Base-by-base conservation (phyloP, 2,113 vertebrate species). In the Manacus vitellinus region DNA sequence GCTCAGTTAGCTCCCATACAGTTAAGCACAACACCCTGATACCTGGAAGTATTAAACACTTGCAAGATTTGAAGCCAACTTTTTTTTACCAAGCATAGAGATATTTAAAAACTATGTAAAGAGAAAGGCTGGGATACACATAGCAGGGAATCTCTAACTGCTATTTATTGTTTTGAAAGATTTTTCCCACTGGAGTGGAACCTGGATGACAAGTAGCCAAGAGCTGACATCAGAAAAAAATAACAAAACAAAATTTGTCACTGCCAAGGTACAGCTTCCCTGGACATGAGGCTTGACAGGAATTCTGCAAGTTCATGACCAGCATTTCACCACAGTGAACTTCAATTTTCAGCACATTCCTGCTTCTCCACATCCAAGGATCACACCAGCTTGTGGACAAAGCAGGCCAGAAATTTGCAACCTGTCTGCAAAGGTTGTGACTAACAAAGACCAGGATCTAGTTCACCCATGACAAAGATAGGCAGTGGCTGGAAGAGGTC, bases 311-410 rank as follows among this genome's bases (percentile, higher is more conserved):
- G 54, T 92, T 94, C 79, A 39, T 17, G 43, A 55, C 61, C 67
- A 79, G 46, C 58, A 30, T 85, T 82, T 94, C 79, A 82, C 44
- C 54, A 28, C 2, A 59, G 51, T 30, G 43, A 84, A 67, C 65
- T 84, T 86, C 25, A 4, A 1, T 61, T 92, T 96, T 89, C 91
- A 92, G 74, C 92, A 89, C 94, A 73, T 89, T 89, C 81, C 80
- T 91, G n/a, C 66, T 43, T 67, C 44, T 74, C 47, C 44, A 21
- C 10, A 15, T 58, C 87, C 0, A 1, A 89, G 81, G 52, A 75
- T 72, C 80, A 75, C 54, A 41, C 7, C 73, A 89, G 89, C 46
- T 23, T 31, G 74, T 43, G 62, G 72, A 76, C 77, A 90, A 35
- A 88, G 71, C 62, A 49, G 56, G 49, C 28, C 0, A 0, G 28